Percentiles rank a stretch among this genome's conserved stretches.
Evolutionary conservation across 2,888 invertebrate species (phyloP).

Genomic region (Dryadula phaetusa): DNA sequence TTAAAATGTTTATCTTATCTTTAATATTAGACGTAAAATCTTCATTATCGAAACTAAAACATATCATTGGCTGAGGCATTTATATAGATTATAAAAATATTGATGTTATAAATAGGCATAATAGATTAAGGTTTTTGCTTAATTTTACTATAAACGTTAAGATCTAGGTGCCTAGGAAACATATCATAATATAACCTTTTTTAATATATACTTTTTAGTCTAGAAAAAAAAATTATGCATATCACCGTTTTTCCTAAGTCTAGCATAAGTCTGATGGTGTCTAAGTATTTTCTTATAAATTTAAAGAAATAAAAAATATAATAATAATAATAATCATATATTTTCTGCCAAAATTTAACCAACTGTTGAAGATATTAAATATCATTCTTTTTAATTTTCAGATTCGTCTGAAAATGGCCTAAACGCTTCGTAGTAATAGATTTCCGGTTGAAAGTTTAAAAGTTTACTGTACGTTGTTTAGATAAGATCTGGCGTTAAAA

Average conservation of each 20-base stretch:
- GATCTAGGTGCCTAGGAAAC: conserved; percentile 73
- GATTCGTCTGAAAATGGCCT: conserved; percentile 58
- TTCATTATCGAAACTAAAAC: conserved; percentile 75
- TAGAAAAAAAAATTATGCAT: conserved; percentile 48
- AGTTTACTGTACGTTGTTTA: conserved; percentile 57
- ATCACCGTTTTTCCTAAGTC: conserved; percentile 51
- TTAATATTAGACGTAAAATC: conserved; percentile 64
- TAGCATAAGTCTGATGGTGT: conserved; percentile 63
- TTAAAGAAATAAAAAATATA: conserved; percentile 51
- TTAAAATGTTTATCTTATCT: conserved; percentile 71
- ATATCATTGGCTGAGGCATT: conserved; percentile 85
- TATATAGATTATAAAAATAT: conserved; percentile 68
- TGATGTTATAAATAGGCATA: conserved; percentile 62
- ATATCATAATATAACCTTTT: conserved; percentile 62
- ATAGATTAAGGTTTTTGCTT: conserved; percentile 49
- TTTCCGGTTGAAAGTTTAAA: conserved; percentile 28
- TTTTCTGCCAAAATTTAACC: conserved; percentile 65
- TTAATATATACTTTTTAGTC: conserved; percentile 47
- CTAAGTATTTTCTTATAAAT: conserved; percentile 70
- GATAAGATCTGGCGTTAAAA: conserved; percentile 50
- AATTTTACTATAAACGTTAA: conserved; percentile 50
- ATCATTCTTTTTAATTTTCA: conserved; percentile 55
- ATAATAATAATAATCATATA: conserved; percentile 51
- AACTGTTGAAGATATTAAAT: conserved; percentile 75
- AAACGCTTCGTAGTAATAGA: conserved; percentile 49